Conservation (phyloP, 1,140 invertebrate species). For the Campodea augens region DNA sequence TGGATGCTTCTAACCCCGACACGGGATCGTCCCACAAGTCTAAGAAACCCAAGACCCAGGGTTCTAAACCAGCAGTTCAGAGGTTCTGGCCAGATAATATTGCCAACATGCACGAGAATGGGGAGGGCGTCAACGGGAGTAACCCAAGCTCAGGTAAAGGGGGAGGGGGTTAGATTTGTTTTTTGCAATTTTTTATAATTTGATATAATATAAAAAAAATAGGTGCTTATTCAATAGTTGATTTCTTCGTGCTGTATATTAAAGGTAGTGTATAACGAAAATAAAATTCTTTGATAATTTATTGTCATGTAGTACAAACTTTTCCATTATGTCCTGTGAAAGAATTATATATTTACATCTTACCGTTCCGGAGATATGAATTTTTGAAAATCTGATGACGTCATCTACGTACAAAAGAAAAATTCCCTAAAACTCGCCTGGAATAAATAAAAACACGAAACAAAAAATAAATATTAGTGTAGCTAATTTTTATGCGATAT, state of each 20-base stretch:
- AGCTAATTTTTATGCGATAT: no score
- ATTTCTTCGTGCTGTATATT: background rate
- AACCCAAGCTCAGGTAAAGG: slow-evolving; percentile 5
- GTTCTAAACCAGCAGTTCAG: slow-evolving; percentile 26
- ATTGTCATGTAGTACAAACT: no score
- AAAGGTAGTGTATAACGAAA: no score
- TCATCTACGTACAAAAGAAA: no score
- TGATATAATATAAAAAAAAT: background rate
- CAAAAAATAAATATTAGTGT: no score
- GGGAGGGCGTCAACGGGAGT: background rate
- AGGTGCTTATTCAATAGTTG: background rate
- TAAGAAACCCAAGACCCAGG: slow-evolving; percentile 18
- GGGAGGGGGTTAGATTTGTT: background rate
- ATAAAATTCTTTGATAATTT: no score
- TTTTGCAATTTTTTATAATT: background rate
- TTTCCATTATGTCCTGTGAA: no score
- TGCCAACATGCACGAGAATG: slow-evolving; percentile 23
- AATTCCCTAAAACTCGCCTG: no score
- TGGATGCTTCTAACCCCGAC: slow-evolving; percentile 38
- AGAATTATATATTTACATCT: no score
- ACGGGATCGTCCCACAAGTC: slow-evolving; percentile 22
- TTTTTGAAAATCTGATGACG: no score
- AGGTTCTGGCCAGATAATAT: slow-evolving; percentile 37
- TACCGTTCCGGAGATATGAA: no score
- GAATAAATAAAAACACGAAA: no score